Evolutionary conservation across 2,113 vertebrate genomes (phyloP).

Genomic region (Cynopterus brachyotis): DNA sequence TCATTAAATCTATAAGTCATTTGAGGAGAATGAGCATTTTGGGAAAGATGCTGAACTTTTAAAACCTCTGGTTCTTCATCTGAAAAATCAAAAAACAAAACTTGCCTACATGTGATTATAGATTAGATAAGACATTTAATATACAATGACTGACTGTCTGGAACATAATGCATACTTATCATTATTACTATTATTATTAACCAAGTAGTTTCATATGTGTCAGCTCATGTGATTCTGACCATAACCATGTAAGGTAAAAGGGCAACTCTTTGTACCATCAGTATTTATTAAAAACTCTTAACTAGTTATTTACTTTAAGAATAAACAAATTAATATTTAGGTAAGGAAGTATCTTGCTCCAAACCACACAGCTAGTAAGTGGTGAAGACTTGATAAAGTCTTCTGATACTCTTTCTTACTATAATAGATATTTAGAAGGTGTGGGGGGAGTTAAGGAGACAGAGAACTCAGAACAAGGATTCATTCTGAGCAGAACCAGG

Average conservation of each 20-base stretch:
- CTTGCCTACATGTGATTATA: background rate
- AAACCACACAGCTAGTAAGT: background rate
- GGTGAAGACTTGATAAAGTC: background rate
- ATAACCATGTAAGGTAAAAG: background rate
- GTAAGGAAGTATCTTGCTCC: background rate
- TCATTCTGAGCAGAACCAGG: background rate
- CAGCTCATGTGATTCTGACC: background rate
- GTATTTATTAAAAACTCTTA: background rate
- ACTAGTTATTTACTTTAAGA: background rate
- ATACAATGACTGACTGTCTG: background rate
- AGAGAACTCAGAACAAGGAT: background rate
- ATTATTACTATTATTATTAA: background rate
- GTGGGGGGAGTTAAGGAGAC: background rate
- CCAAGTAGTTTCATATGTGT: background rate
- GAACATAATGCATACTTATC: background rate
- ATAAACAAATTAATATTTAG: conserved; percentile 15
- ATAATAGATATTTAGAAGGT: background rate
- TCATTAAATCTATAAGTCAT: background rate
- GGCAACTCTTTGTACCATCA: background rate
- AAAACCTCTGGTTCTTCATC: background rate
- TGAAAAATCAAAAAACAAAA: background rate
- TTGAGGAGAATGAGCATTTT: background rate
- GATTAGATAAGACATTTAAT: background rate
- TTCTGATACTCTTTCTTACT: background rate
- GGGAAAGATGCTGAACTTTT: background rate